These are phyloP conservation scores for Emys orbicularis DNA, from an alignment of 2,797 vertebrate species.

Conservation along the genomic window DNA sequence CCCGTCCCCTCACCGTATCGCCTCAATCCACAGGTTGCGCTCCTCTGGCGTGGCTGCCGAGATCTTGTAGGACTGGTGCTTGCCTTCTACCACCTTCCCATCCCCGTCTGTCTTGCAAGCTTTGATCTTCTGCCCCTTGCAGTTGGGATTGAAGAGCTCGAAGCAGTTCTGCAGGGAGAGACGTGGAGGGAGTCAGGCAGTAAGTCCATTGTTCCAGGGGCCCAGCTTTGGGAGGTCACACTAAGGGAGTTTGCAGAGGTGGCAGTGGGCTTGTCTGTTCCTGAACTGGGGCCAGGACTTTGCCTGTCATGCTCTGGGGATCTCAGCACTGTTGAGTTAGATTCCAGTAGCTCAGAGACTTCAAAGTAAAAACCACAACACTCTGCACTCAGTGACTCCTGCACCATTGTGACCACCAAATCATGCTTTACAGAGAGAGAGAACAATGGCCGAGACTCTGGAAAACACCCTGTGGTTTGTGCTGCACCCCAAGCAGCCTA, in stretches of 20 bases:
- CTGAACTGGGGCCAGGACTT: background rate
- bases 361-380: background rate
- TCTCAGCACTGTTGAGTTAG: background rate
- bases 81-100: constrained; percentile 94
- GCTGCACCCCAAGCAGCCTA: background rate
- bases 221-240: background rate
- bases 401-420: background rate
- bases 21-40: constrained; percentile 94
- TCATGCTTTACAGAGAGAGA: background rate
- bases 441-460: background rate
- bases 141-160: constrained; percentile 93
- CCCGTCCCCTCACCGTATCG: constrained; percentile 87
- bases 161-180: constrained; percentile 88
- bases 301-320: background rate
- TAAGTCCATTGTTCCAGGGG: background rate
- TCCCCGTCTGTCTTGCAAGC: constrained; percentile 96
- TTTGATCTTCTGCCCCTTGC: constrained; percentile 94
- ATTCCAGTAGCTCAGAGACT: background rate
- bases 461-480: background rate
- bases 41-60: constrained; percentile 90
- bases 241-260: background rate
- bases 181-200: background rate
- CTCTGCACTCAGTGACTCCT: background rate
- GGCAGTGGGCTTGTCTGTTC: background rate
- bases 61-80: constrained; percentile 95